Evolutionary conservation across 2,797 vertebrate species (phyloP), one percentile per base, ranked within the genome.

Genomic region (Tangara arthus): DNA sequence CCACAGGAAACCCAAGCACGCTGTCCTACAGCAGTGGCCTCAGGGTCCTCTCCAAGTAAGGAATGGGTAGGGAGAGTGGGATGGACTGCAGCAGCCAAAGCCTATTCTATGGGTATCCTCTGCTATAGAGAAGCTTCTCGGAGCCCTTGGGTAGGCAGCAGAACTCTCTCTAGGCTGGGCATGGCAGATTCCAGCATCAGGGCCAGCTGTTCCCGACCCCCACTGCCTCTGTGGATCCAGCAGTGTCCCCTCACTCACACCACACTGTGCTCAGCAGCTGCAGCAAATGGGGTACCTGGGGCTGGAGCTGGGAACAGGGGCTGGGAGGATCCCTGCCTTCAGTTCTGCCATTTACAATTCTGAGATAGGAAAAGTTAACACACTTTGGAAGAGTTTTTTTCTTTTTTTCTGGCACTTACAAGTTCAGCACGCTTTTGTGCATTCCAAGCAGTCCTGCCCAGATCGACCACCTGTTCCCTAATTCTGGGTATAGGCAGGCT

Each of bases 401-500:
- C 60, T 96, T 94, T 94, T 96, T 98, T 96, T 86, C 96, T 98
- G 98, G 98, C 98, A 97, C 95, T 98, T 91, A 87, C 94, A 96
- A 97, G 97, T 97, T 98, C 97, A 97, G 97, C 95, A 97, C 32
- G 98, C 95, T 97, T 98, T 97, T 97, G 96, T 98, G 97, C 97
- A 96, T 98, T 97, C 97, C 97, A 98, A 98, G 94, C 97, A 98
- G 98, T 95, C 97, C 97, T 97, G 97, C 97, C 98, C 97, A 98
- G 97, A 98, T 97, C 97, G 97, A 89, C 98, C 98, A 98, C 98
- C 98, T 98, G 98, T 97, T 98, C 98, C 93, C 83, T 97, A 97
- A 98, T 98, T 98, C 97, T 98, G 97, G 97, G 97, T 97, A 97
- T 97, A 98, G 97, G 97, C 97, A 97, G 98, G 97, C 97, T 98